Conservation (phyloP, 1,140 invertebrate species). For the Solenopsis invicta region DNA sequence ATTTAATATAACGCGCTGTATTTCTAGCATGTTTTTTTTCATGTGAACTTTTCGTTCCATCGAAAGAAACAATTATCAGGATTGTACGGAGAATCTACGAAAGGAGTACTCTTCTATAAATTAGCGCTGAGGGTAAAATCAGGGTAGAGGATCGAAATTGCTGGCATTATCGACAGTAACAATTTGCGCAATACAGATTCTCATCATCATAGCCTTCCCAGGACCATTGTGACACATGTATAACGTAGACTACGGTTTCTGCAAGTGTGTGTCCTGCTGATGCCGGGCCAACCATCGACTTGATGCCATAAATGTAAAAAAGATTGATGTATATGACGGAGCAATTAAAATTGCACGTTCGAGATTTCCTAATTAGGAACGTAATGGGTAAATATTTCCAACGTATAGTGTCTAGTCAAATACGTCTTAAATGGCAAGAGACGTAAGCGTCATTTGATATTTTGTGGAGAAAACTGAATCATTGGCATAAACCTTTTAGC, state of each 20-base stretch:
- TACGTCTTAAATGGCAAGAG: conserved; percentile 4
- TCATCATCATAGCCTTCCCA: conserved; percentile 51
- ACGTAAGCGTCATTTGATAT: conserved; percentile 28
- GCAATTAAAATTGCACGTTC: conserved; percentile 5
- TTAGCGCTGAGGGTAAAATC: conserved; percentile 43
- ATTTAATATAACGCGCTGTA: background rate
- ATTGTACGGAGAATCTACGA: background rate
- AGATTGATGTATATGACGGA: conserved; percentile 26
- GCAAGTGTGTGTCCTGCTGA: conserved; percentile 32
- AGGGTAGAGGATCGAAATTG: conserved; percentile 60
- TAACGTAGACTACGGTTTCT: conserved; percentile 22
- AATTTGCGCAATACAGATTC: conserved; percentile 52
- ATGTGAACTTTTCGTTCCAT: background rate
- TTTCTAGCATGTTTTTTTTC: background rate
- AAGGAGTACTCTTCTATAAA: conserved; percentile 62
- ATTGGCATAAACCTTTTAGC: conserved; percentile 1
- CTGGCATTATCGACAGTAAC: conserved; percentile 47
- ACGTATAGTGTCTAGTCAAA: conserved; percentile 45
- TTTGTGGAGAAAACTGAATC: conserved; percentile 7
- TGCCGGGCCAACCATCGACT: conserved; percentile 10
- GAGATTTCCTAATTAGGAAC: background rate
- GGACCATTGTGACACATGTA: conserved; percentile 11
- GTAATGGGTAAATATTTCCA: conserved; percentile 30
- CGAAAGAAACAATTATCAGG: background rate
- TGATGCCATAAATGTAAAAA: conserved; percentile 20